A percentile compares a stretch with the other conserved stretches of the same genome.
phyloP scores from a whole-genome alignment of 2,888 invertebrate genomes.

The Trachelus stipa region DNA sequence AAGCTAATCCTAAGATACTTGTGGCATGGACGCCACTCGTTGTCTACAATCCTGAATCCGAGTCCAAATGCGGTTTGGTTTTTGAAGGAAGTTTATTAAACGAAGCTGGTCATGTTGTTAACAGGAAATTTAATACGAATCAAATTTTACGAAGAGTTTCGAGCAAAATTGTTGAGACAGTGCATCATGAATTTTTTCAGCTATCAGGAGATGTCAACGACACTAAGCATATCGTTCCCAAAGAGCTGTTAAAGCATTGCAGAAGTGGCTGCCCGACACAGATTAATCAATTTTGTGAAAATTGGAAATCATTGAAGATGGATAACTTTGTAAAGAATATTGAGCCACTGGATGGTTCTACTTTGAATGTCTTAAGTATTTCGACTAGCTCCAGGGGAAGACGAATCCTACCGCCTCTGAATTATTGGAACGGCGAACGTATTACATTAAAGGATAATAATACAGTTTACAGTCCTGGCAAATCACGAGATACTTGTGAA shows the following conservation, averaged over 20 bases:
- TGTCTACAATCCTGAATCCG: slow-evolving; percentile 22
- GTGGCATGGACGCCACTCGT: slow-evolving; percentile 52
- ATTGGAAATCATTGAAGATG: slow-evolving; percentile 31
- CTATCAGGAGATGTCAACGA: slow-evolving; percentile 48
- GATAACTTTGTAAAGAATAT: slow-evolving; percentile 5
- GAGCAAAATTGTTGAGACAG: slow-evolving; percentile 45
- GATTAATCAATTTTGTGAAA: slow-evolving; percentile 47
- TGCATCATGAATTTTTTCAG: slow-evolving; percentile 43
- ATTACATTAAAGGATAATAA: slow-evolving; percentile 40
- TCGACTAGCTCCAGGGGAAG: slow-evolving; percentile 50
- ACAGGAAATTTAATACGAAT: slow-evolving; percentile 47
- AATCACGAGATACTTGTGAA: background rate
- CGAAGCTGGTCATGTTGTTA: slow-evolving; percentile 46
- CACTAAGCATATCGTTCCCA: slow-evolving; percentile 48
- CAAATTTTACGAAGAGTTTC: slow-evolving; percentile 42
- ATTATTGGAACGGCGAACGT: slow-evolving; percentile 54
- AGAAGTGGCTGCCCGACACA: slow-evolving; percentile 53
- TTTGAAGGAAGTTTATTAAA: slow-evolving; percentile 57
- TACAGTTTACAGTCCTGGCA: slow-evolving; percentile 44
- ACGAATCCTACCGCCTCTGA: slow-evolving; percentile 45
- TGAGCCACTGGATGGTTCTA: slow-evolving; percentile 13
- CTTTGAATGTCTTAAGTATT: slow-evolving; percentile 30
- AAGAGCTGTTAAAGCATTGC: slow-evolving; percentile 45
- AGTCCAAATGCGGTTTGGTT: slow-evolving; percentile 36
- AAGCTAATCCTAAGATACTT: slow-evolving; percentile 46